Evolutionary conservation across 2,888 invertebrate species (phyloP).

Genomic region (Epicampocera succincta): DNA sequence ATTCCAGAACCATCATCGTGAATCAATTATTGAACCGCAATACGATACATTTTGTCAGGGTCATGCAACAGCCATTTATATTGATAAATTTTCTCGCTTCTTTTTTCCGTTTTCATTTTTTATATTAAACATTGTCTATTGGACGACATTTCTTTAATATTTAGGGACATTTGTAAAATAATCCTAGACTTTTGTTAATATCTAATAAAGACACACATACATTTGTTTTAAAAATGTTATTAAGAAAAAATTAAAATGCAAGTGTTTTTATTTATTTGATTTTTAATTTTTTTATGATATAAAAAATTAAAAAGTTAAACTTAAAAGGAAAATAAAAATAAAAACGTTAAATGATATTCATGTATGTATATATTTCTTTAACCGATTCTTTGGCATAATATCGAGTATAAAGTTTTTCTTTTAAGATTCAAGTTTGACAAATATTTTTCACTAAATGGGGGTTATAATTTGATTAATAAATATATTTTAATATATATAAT

Average conservation of each 20-base stretch:
- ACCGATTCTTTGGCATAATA: constrained; percentile 70
- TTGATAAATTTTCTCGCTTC: constrained; percentile 93
- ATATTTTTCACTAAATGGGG: constrained; percentile 58
- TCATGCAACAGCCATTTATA: constrained; percentile 89
- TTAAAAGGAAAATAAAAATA: constrained; percentile 62
- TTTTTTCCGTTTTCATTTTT: constrained; percentile 95
- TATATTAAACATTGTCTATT: constrained; percentile 94
- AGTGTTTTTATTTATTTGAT: constrained; percentile 24
- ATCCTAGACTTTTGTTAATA: constrained; percentile 44
- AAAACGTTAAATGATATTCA: constrained; percentile 62
- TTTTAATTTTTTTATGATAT: constrained; percentile 49
- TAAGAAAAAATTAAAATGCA: constrained; percentile 34
- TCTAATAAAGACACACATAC: constrained; percentile 67
- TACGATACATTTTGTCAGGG: constrained; percentile 93
- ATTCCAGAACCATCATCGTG: constrained; percentile 83
- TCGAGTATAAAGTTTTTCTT: constrained; percentile 68
- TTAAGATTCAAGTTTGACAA: constrained; percentile 51
- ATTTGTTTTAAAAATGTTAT: constrained; percentile 76
- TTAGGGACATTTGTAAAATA: constrained; percentile 53
- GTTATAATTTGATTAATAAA: constrained; percentile 57
- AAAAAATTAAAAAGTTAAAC: constrained; percentile 56
- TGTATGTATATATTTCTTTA: constrained; percentile 62
- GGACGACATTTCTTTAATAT: constrained; percentile 89
- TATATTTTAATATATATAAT: constrained; percentile 41
- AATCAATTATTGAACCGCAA: constrained; percentile 87